Base-by-base conservation (phyloP, 2,888 invertebrate species). In the Lasius platythorax region DNA sequence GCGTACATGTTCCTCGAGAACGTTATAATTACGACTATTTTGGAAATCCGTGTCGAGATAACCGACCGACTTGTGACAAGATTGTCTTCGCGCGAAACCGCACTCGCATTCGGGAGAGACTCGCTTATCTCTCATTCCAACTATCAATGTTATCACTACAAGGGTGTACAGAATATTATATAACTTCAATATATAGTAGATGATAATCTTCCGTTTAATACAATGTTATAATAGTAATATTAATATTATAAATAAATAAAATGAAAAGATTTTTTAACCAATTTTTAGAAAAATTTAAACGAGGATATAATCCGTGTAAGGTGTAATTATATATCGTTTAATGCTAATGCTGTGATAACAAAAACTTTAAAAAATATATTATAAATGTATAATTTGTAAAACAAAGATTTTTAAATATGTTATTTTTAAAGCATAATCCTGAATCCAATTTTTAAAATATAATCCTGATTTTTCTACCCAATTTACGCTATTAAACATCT, bases 11-110 rank as follows among this genome's bases (percentile, higher is more conserved):
- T 84, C 53, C 84, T 83, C 84, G 68, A 56, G 82, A 67, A 61
- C 81, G 81, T 87, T 89, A 83, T 89, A 79, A 79, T 79, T 79
- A 50, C 61, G 33, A 79, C 73, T 61, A 79, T 79, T 79, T 72
- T 72, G 73, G 79, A 79, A 79, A 79, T 79, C 61, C 37, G 73
- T 63, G 61, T 72, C 28, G 79, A 79, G 79, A 79, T 79, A 79
- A 70, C 72, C 43, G 23, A 79, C 46, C 18, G 73, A 79, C 61
- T 72, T 50, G 18, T 58, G 73, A 79, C 79, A 73, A 79, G 73
- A 73, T 66, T 73, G 79, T 63, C 46, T 78, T 85, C 81, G 70
- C 83, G 61, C 66, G 79, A 84, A 86, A 81, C 79, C 75, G 46
- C 40, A 53, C 66, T 63, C 61, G 86, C 53, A 33, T 46, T 46